A percentile compares a stretch with the other conserved stretches of the same genome.
Evolutionary conservation across 2,797 vertebrate genomes (phyloP).

Genomic region (Danio aesculapii): DNA sequence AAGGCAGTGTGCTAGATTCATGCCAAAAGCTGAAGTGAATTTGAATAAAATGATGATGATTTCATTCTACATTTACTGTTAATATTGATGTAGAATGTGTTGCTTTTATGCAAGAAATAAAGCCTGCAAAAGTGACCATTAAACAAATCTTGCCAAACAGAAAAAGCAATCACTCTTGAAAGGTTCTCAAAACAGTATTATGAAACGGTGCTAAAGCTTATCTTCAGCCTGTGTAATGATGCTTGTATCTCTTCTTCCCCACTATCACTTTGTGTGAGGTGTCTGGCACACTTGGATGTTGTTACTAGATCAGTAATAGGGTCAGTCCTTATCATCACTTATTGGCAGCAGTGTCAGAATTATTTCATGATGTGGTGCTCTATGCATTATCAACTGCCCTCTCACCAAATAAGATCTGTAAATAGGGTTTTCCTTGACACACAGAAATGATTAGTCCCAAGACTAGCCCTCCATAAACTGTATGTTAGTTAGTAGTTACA

Average conservation of each 20-base stretch:
- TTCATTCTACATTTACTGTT: neutral
- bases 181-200: neutral
- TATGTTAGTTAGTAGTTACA: neutral
- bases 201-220: neutral
- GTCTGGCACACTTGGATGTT: conserved; percentile 24
- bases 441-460: neutral
- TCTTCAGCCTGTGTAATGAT: neutral
- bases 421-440: neutral
- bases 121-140: neutral
- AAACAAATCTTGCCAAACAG: neutral
- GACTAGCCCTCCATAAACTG: too few species aligned
- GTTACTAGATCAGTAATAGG: conserved; percentile 14
- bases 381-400: conserved; percentile 36
- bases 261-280: neutral
- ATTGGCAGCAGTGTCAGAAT: conserved; percentile 48
- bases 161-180: neutral
- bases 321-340: conserved; percentile 54
- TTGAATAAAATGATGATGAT: too few species aligned
- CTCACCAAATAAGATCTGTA: conserved; percentile 30
- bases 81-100: neutral
- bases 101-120: conserved; percentile 9
- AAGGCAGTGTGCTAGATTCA: too few species aligned
- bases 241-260: neutral
- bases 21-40: too few species aligned
- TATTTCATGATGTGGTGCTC: conserved; percentile 53